These are phyloP conservation scores for Agrotis segetum DNA, from an alignment of 2,888 invertebrate species.

Conservation along the genomic window DNA sequence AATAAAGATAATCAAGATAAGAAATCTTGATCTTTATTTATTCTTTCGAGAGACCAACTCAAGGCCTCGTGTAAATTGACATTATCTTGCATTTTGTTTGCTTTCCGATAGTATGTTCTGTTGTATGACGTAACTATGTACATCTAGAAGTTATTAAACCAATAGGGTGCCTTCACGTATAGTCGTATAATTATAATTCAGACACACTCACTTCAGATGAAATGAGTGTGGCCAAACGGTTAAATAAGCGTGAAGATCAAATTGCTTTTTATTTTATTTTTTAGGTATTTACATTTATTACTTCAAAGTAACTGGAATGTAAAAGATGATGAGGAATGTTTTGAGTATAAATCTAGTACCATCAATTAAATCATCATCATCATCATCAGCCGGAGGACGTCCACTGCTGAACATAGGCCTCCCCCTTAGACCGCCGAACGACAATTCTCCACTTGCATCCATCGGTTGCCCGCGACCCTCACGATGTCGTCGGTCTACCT, in stretches of 20 bases:
- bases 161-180: constrained; percentile 17
- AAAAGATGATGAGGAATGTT: too few species aligned
- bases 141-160: neutral
- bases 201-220: neutral
- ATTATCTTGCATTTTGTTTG: constrained; percentile 14
- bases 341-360: too few species aligned
- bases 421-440: too few species aligned
- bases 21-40: neutral
- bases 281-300: constrained; percentile 18
- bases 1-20: constrained; percentile 23
- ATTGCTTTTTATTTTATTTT: neutral
- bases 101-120: neutral
- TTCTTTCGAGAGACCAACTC: neutral
- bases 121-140: constrained; percentile 8
- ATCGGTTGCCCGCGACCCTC: too few species aligned
- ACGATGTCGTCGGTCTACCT: too few species aligned
- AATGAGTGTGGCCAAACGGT: constrained; percentile 8
- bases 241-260: constrained; percentile 31
- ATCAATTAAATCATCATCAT: too few species aligned
- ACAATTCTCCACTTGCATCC: too few species aligned
- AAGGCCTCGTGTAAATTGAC: neutral
- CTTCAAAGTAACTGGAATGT: constrained; percentile 2
- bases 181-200: constrained; percentile 18
- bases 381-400: too few species aligned
- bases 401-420: too few species aligned